A percentile compares a stretch with the other conserved stretches of the same genome.
Conservation (phyloP, 2,797 vertebrate genomes). For the Somateria mollissima region DNA sequence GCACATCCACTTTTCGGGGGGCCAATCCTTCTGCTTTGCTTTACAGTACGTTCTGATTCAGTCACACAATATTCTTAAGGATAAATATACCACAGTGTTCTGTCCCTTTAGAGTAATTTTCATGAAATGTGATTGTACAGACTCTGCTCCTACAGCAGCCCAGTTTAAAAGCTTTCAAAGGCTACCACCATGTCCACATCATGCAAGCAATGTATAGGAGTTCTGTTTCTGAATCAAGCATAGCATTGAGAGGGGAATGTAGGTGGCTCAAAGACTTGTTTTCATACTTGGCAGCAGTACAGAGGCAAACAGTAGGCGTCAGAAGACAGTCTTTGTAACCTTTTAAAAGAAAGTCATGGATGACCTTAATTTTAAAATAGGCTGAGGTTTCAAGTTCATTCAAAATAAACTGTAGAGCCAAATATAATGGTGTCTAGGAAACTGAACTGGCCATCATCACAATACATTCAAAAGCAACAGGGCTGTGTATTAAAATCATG, state of each 20-base stretch:
- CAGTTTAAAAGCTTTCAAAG: conserved; percentile 28
- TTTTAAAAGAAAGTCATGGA: not conserved
- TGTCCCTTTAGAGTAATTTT: conserved; percentile 13
- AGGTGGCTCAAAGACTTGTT: conserved; percentile 15
- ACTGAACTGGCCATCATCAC: not conserved
- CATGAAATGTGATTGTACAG: not conserved
- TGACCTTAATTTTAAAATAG: conserved; percentile 4
- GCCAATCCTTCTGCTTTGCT: not conserved
- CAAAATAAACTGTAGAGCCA: conserved; percentile 17
- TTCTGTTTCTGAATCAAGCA: not conserved
- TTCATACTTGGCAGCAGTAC: conserved; percentile 9
- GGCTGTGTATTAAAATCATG: not conserved
- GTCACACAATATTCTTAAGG: not conserved
- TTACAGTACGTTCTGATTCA: not conserved
- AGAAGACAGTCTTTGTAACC: conserved; percentile 7
- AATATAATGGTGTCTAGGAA: not conserved
- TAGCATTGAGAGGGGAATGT: not conserved
- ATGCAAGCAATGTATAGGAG: not conserved
- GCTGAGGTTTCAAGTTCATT: not conserved
- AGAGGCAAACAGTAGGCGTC: not conserved
- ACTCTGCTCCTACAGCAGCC: not conserved
- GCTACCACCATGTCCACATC: not conserved
- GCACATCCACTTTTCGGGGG: not conserved
- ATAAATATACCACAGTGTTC: not conserved
- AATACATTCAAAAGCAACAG: not conserved